phyloP scores from a whole-genome alignment of 2,113 vertebrate species.

The Menidia beryllina region DNA sequence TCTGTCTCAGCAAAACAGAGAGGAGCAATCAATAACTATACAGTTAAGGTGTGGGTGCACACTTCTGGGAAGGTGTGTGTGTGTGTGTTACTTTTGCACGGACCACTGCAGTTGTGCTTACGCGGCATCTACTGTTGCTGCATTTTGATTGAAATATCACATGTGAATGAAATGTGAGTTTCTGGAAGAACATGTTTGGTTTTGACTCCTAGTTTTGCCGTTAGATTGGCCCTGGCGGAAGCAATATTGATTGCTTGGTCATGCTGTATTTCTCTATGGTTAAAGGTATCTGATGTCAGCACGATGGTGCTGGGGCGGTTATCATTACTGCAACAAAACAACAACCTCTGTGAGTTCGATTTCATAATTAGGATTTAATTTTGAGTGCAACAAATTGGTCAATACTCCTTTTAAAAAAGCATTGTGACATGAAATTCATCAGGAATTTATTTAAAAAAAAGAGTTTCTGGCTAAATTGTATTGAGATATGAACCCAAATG shows the following conservation, averaged over 20 bases:
- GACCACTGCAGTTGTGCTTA: constrained; percentile 34
- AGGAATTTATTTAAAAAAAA: no score
- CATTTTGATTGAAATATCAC: constrained; percentile 12
- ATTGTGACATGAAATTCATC: no score
- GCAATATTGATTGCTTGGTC: neutral
- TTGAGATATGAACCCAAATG: no score
- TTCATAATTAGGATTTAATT: neutral
- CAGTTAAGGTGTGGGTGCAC: constrained; percentile 57
- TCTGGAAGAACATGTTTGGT: neutral
- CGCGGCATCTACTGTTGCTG: constrained; percentile 37
- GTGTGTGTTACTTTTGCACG: constrained; percentile 31
- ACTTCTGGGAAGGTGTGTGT: neutral
- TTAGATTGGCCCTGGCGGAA: neutral
- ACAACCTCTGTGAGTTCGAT: neutral
- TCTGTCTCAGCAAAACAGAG: constrained; percentile 76
- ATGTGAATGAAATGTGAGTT: constrained; percentile 1
- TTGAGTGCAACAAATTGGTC: neutral
- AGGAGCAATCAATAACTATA: constrained; percentile 74
- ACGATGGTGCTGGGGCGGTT: neutral
- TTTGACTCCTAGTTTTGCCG: neutral
- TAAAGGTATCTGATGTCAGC: constrained; percentile 1
- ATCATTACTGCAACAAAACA: neutral
- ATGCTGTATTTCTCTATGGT: neutral
- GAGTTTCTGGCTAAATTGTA: no score
- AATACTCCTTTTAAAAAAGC: no score